These are phyloP conservation scores for Lepidostoma basale DNA, from an alignment of 1,140 invertebrate genomes.

Conservation along the genomic window DNA sequence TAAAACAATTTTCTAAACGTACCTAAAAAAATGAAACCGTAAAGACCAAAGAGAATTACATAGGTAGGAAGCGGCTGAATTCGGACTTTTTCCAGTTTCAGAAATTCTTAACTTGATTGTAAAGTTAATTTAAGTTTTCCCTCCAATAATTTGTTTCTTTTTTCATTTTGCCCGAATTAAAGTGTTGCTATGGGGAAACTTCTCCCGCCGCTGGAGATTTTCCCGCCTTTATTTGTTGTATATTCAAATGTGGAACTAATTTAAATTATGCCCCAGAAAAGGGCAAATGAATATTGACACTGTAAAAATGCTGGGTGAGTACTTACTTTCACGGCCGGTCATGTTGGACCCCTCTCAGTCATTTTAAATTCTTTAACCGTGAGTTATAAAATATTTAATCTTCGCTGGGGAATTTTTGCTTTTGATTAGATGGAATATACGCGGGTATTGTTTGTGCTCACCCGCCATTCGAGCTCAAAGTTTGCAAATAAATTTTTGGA, in stretches of 20 bases:
- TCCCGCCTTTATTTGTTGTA: constrained; percentile 33
- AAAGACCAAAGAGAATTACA: too few species aligned
- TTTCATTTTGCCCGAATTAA: constrained; percentile 1
- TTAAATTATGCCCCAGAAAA: constrained; percentile 35
- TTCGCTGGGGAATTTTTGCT: too few species aligned
- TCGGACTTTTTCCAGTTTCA: not conserved
- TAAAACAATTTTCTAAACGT: too few species aligned
- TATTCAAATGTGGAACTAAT: constrained; percentile 39
- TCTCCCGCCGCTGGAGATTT: not conserved
- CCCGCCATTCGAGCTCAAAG: too few species aligned
- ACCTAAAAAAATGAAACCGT: too few species aligned
- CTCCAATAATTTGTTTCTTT: constrained; percentile 41
- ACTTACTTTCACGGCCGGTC: too few species aligned
- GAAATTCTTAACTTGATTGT: constrained; percentile 44
- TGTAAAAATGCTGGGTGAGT: not conserved
- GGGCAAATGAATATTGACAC: constrained; percentile 13
- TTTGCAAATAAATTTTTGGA: too few species aligned
- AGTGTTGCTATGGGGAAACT: constrained; percentile 22
- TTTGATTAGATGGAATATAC: too few species aligned
- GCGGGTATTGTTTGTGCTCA: too few species aligned
- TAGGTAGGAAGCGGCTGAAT: not conserved
- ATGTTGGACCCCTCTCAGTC: too few species aligned
- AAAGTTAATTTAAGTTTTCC: constrained; percentile 45
- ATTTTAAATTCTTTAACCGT: too few species aligned
- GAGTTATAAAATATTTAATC: too few species aligned